Evolutionary conservation across 1,140 invertebrate species (phyloP).

Genomic region (Galendromus occidentalis): DNA sequence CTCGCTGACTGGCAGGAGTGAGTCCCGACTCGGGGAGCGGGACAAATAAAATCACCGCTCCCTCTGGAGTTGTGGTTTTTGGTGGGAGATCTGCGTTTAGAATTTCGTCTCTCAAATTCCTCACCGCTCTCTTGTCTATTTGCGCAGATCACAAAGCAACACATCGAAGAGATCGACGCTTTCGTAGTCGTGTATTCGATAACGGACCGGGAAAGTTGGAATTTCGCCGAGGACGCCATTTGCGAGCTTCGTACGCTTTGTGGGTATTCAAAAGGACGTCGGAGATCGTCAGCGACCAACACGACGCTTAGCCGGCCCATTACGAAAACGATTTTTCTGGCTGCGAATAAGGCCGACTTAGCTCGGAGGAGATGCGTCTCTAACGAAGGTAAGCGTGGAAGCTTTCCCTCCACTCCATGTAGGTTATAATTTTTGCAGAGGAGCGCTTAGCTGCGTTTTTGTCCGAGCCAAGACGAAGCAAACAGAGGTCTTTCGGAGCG

Average conservation of each 20-base stretch:
- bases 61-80: too few relatives aligned
- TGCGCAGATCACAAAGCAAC: slow-evolving; percentile 1
- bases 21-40: too few relatives aligned
- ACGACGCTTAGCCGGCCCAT: not conserved
- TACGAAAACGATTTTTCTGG: not conserved
- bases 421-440: too few relatives aligned
- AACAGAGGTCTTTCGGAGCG: too few relatives aligned
- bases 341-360: slow-evolving; percentile 6
- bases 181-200: not conserved
- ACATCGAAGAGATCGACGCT: not conserved
- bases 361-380: slow-evolving; percentile 2
- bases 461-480: too few relatives aligned
- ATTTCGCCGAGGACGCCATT: slow-evolving; percentile 4
- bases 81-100: too few relatives aligned
- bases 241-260: not conserved
- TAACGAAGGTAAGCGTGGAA: not conserved
- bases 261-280: not conserved
- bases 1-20: too few relatives aligned
- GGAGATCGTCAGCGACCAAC: not conserved
- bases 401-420: too few relatives aligned
- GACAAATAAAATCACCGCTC: too few relatives aligned
- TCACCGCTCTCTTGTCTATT: not conserved
- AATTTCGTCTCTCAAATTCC: too few relatives aligned
- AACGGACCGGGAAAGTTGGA: not conserved
- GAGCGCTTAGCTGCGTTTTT: too few relatives aligned